Conservation (phyloP, 2,888 invertebrate genomes). For the Eurytoma adleriae region DNA sequence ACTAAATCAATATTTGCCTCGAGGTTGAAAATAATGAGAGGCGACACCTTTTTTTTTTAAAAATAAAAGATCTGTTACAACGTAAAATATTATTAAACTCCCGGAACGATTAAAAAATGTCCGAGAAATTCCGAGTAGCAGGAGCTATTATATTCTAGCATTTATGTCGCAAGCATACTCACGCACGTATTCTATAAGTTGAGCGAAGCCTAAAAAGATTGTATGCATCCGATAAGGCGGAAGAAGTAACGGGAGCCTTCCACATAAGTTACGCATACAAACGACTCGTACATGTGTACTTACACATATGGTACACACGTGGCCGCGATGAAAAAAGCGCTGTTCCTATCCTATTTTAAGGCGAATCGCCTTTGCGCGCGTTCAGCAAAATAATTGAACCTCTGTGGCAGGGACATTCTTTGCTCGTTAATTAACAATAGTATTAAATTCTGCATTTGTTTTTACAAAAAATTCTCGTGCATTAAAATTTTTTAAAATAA, state of each 20-base stretch:
- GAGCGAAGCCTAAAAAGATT: conserved; percentile 46
- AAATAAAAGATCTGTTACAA: too few relatives aligned
- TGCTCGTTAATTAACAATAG: too few relatives aligned
- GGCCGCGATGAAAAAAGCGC: conserved; percentile 8
- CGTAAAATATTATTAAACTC: too few relatives aligned
- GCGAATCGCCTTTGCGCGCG: conserved; percentile 23
- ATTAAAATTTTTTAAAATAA: too few relatives aligned
- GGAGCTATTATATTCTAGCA: too few relatives aligned
- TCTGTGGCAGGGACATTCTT: not conserved
- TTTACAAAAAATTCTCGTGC: too few relatives aligned
- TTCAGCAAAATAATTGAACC: conserved; percentile 32
- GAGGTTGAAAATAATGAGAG: too few relatives aligned
- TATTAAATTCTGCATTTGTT: too few relatives aligned
- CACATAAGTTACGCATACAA: conserved; percentile 35
- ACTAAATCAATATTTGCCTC: too few relatives aligned
- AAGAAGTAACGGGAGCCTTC: conserved; percentile 52
- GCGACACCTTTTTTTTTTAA: too few relatives aligned
- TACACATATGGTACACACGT: conserved; percentile 43
- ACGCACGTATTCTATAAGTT: conserved; percentile 1
- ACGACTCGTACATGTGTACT: conserved; percentile 13
- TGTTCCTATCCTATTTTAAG: conserved; percentile 38
- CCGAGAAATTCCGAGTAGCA: too few relatives aligned
- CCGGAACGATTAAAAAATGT: too few relatives aligned
- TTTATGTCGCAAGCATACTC: not conserved
- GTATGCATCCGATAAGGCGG: conserved; percentile 50